These are phyloP conservation scores for Zenarchopterus dispar DNA, from an alignment of 2,797 vertebrate species.

Conservation along the genomic window DNA sequence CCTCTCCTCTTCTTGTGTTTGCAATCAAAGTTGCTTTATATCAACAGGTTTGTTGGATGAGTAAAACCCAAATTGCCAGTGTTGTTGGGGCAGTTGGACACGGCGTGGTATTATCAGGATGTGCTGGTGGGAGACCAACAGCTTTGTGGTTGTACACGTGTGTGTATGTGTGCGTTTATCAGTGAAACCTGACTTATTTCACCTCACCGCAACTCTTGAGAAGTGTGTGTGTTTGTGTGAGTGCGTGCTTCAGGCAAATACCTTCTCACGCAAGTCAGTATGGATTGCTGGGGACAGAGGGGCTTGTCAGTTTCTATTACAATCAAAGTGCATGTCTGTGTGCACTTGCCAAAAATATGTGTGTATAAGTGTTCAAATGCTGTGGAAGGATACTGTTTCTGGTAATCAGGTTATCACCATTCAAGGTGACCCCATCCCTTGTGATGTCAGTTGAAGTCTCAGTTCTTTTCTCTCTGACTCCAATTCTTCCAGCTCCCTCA, in stretches of 20 bases:
- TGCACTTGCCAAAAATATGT: background rate
- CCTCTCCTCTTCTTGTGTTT: conserved; percentile 17
- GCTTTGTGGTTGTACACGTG: conserved; percentile 28
- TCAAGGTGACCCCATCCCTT: too few species aligned
- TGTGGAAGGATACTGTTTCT: too few species aligned
- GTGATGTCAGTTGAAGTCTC: too few species aligned
- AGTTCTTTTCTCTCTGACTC: too few species aligned
- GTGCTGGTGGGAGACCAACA: conserved; percentile 38
- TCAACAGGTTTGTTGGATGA: conserved; percentile 75
- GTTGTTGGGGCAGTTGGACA: conserved; percentile 52
- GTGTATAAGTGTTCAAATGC: too few species aligned
- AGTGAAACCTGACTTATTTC: conserved; percentile 36
- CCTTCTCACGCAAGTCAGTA: conserved; percentile 42
- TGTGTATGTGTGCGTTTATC: conserved; percentile 32
- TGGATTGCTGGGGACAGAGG: conserved; percentile 41
- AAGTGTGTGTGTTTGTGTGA: background rate
- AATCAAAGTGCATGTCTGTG: conserved; percentile 33
- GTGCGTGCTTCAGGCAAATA: conserved; percentile 29
- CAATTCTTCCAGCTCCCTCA: too few species aligned
- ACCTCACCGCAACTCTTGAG: conserved; percentile 24
- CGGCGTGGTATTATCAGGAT: conserved; percentile 51
- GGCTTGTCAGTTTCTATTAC: conserved; percentile 43
- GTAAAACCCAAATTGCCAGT: conserved; percentile 59
- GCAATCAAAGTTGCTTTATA: conserved; percentile 71
- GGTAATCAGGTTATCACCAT: too few species aligned